Base-by-base conservation (phyloP, 92 coral and sea anemone species). In the Zoanthus sansibaricus region DNA sequence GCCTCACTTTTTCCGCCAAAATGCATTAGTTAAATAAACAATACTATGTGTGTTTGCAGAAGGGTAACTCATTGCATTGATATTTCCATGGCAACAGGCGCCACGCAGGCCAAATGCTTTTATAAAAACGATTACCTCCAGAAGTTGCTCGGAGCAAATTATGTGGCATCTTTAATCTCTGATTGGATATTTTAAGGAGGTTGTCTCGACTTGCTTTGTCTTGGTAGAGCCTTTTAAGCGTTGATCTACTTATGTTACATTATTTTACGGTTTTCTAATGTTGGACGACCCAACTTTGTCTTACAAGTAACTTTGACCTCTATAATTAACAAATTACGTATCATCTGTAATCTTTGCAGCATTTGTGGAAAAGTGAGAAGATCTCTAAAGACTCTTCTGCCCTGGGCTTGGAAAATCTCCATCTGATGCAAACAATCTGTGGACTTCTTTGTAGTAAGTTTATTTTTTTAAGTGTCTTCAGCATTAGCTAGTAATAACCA, bases 11-110 rank as follows among this genome's bases (percentile, higher is more conserved):
- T 80, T 80, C 85, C 85, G 74, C 85, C 55, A 15, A 80, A 74
- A 68, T 80, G 85, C 85, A 80, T 80, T 80, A 80, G 85, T 64
- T 66, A 72, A 80, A 52, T 80, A 74, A 80, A 80, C 72, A 80
- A 6, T 15, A 48, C 85, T 48, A 80, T 20, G 47, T 80, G 61
- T 80, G 85, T 80, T 80, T 80, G 85, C 85, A 80, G 85, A 80
- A 79, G 85, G 75, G 64, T n/a, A 66, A 55, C 73, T 80, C 74
- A 67, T 18, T 47, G 72, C 85, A 20, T 11, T 67, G 85, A 44
- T 32, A 80, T 67, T n/a, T 15, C 85, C 58, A 80, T 80, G 85
- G 49, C 85, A 64, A 80, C 85, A 1, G 59, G 85, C 85, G 74
- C 85, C 75, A 46, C 73, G 75, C 70, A 46, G 75, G 85, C 85